A percentile compares a stretch with the other conserved stretches of the same genome.
Evolutionary conservation across 1,140 invertebrate species (phyloP).

Genomic region (Catajapyx aquilonaris): DNA sequence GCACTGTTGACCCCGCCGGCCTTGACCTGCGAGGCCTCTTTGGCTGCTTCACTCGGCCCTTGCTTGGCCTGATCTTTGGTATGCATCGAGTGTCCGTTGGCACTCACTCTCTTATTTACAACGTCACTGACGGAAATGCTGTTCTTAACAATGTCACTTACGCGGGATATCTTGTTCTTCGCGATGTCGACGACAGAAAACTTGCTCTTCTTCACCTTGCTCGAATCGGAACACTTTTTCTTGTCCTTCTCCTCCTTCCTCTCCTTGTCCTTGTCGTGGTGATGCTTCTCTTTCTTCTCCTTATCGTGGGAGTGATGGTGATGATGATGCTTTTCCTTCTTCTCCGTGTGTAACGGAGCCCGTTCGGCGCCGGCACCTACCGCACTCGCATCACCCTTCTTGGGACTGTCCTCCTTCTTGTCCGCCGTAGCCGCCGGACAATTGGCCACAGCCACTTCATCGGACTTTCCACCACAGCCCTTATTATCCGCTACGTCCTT

Average conservation of each 20-base stretch:
- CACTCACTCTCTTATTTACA: background rate
- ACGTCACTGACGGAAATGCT: too few relatives aligned
- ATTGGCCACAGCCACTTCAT: constrained; percentile 2
- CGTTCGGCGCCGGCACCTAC: too few relatives aligned
- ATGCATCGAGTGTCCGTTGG: background rate
- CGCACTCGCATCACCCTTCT: too few relatives aligned
- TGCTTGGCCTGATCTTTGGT: background rate
- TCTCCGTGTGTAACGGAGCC: background rate
- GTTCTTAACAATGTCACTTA: too few relatives aligned
- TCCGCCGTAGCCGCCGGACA: too few relatives aligned
- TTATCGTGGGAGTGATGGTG: constrained; percentile 8
- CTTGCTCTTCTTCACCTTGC: background rate
- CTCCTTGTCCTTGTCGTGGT: constrained; percentile 8
- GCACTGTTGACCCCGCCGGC: too few relatives aligned
- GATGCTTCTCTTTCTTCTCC: constrained; percentile 7
- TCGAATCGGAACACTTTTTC: background rate
- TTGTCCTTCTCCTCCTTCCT: constrained; percentile 7
- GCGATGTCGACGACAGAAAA: too few relatives aligned
- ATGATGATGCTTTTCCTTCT: constrained; percentile 2
- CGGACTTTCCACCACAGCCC: background rate
- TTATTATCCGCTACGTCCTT: constrained; percentile 4
- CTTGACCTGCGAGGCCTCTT: background rate
- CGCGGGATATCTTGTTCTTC: too few relatives aligned
- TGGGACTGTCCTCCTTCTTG: too few relatives aligned
- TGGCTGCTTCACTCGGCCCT: background rate